phyloP scores from a whole-genome alignment of 2,113 vertebrate species.

The Myrmecophaga tridactyla region DNA sequence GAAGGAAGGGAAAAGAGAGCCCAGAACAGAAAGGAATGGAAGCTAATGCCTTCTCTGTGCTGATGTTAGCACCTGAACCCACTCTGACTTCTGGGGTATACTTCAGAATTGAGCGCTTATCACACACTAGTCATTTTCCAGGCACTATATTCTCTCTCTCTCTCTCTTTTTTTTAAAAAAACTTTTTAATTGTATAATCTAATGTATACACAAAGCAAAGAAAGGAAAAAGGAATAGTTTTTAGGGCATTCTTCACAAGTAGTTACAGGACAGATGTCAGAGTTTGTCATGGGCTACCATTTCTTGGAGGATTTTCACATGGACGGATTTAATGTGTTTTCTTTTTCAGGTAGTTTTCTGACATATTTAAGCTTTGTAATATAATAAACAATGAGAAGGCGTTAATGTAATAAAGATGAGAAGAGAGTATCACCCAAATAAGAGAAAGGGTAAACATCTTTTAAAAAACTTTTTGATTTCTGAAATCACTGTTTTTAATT shows the following conservation, averaged over 20 bases:
- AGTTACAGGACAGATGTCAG: too few relatives aligned
- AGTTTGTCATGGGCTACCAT: too few relatives aligned
- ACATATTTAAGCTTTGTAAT: background rate
- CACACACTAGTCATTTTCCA: background rate
- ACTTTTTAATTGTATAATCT: too few relatives aligned
- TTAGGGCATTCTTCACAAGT: too few relatives aligned
- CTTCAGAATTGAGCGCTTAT: background rate
- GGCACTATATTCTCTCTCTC: too few relatives aligned
- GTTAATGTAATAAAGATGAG: background rate
- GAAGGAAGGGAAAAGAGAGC: background rate
- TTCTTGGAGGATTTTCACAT: background rate
- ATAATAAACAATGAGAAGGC: background rate
- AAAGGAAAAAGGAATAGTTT: too few relatives aligned
- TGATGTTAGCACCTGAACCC: background rate
- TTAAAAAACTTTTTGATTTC: background rate
- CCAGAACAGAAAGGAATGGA: background rate
- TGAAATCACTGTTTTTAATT: background rate
- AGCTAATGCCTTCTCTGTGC: background rate
- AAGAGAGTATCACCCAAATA: background rate
- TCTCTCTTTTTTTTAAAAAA: too few relatives aligned
- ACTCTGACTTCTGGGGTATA: background rate
- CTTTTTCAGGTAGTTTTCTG: conserved; percentile 5
- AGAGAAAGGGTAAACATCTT: background rate
- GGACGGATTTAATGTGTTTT: background rate
- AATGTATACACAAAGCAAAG: too few relatives aligned